Conservation (phyloP, 2,113 vertebrate genomes). For the Tenebrosternarchus preto region DNA sequence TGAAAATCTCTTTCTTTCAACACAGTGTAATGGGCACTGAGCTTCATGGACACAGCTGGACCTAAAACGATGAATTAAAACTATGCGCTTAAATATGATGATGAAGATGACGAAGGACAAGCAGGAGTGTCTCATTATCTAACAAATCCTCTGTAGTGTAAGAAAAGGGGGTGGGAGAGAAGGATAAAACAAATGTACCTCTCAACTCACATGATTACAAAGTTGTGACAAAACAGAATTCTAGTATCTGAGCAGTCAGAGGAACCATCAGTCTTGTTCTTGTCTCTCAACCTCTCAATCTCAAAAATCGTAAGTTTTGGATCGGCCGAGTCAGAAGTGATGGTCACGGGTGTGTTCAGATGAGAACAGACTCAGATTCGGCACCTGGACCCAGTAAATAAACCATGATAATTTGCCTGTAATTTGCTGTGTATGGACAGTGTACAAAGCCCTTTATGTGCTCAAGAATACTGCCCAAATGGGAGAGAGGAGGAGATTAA, state of each 20-base stretch:
- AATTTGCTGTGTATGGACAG: constrained; percentile 24
- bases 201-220: constrained; percentile 35
- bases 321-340: constrained; percentile 10
- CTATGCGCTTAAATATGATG: constrained; percentile 58
- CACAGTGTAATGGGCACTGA: constrained; percentile 50
- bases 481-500: constrained; percentile 49
- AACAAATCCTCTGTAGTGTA: constrained; percentile 59
- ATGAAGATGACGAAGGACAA: constrained; percentile 42
- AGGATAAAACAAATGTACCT: constrained; percentile 27
- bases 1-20: constrained; percentile 20
- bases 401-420: constrained; percentile 43
- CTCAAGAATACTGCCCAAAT: constrained; percentile 22
- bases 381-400: constrained; percentile 11
- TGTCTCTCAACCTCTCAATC: too few relatives aligned
- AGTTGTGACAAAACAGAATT: constrained; percentile 11
- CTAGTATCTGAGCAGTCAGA: constrained; percentile 15
- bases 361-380: too few relatives aligned
- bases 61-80: constrained; percentile 74
- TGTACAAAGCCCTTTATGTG: constrained; percentile 53
- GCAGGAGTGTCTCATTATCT: constrained; percentile 59
- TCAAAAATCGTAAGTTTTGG: constrained; percentile 21
- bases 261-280: background rate
- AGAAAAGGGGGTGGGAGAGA: constrained; percentile 4
- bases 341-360: constrained; percentile 7
- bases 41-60: constrained; percentile 53